Evolutionary conservation across 2,797 vertebrate genomes (phyloP).

Genomic region (Tokudaia muenninki): DNA sequence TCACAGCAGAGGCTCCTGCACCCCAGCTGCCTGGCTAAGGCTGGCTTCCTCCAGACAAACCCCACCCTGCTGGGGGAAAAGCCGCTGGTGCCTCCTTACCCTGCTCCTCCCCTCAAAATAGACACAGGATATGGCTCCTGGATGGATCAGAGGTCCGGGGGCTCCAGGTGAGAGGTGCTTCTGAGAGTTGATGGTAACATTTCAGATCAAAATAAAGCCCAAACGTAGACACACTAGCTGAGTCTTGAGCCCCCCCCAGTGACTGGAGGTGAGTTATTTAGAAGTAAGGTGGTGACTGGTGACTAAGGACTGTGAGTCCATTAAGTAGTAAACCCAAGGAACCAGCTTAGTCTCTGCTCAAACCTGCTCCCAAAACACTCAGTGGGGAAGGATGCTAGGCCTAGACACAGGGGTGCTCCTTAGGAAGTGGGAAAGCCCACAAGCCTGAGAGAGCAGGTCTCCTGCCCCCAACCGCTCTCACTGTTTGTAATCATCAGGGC

Average conservation of each 20-base stretch:
- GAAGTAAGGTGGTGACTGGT: background rate
- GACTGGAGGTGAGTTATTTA: background rate
- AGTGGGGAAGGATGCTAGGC: background rate
- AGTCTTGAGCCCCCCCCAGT: no score
- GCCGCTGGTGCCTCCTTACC: background rate
- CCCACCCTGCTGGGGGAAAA: conserved; percentile 51
- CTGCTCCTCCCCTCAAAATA: background rate
- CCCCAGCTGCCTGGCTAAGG: conserved; percentile 76
- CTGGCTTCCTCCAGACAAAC: conserved; percentile 81
- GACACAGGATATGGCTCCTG: background rate
- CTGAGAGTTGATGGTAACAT: background rate
- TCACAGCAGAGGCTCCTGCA: conserved; percentile 58
- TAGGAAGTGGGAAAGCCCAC: background rate
- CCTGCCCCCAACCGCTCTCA: background rate
- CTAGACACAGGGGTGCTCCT: background rate
- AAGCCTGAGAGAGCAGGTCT: background rate
- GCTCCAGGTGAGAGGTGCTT: background rate
- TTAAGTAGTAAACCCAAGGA: background rate
- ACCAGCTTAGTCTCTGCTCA: background rate
- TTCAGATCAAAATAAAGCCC: conserved; percentile 11
- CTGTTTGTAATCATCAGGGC: background rate
- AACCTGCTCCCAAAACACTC: background rate
- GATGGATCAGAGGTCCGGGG: background rate
- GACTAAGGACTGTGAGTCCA: background rate
- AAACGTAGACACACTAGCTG: background rate